Conservation (phyloP, 2,797 vertebrate species). For the Fundulus diaphanus region DNA sequence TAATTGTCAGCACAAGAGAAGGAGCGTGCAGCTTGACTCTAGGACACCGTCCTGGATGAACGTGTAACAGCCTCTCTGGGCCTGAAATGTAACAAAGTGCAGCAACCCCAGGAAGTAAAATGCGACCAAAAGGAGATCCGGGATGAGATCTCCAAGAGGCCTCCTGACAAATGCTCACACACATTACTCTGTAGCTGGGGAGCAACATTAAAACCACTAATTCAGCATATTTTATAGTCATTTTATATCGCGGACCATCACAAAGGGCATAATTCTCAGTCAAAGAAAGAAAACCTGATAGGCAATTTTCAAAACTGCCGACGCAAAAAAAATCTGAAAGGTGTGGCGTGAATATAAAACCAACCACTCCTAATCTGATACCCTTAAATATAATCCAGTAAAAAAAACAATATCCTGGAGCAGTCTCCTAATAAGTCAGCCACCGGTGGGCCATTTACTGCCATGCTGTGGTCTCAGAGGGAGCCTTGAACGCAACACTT, state of each 20-base stretch:
- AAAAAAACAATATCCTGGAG: not conserved
- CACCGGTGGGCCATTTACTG: too few species aligned
- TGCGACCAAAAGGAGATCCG: constrained; percentile 15
- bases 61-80: constrained; percentile 28
- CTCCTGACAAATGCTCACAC: not conserved
- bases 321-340: not conserved
- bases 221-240: not conserved
- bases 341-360: not conserved
- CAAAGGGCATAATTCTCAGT: not conserved
- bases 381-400: not conserved
- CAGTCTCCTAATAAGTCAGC: not conserved
- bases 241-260: not conserved
- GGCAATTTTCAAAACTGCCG: not conserved
- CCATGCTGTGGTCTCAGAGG: not conserved
- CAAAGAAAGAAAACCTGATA: not conserved
- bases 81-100: constrained; percentile 38
- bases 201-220: not conserved
- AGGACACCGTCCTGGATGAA: too few species aligned
- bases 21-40: too few species aligned
- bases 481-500: not conserved
- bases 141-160: not conserved
- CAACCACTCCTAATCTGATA: not conserved
- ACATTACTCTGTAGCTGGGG: not conserved
- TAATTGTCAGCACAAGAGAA: not conserved
- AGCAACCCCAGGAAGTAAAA: constrained; percentile 38